Conservation (phyloP, 2,797 vertebrate species). For the Microctenopoma lineatum region DNA sequence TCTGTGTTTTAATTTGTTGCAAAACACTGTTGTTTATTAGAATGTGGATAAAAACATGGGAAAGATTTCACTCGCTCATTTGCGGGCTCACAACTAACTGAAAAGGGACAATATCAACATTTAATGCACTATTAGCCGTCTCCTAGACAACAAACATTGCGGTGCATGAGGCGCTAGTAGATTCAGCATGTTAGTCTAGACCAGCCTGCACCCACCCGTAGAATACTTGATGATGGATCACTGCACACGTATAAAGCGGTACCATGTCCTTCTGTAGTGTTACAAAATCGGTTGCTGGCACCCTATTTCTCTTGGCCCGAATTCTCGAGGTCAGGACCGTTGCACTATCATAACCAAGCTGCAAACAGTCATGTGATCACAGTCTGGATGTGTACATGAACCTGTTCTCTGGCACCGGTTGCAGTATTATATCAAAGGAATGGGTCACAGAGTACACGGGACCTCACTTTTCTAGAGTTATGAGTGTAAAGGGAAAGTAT, state of each 20-base stretch:
- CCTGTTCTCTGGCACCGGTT: conserved; percentile 49
- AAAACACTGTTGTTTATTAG: conserved; percentile 74
- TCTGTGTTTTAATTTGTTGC: conserved; percentile 76
- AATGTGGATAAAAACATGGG: conserved; percentile 74
- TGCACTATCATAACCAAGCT: conserved; percentile 69
- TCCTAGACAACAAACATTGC: conserved; percentile 69
- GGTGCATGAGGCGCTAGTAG: conserved; percentile 78
- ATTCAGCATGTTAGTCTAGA: conserved; percentile 80
- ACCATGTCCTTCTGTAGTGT: conserved; percentile 62
- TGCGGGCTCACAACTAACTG: conserved; percentile 21
- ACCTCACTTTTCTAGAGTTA: conserved; percentile 78
- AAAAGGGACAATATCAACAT: conserved; percentile 71
- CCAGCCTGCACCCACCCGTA: conserved; percentile 67
- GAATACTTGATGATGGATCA: conserved; percentile 63
- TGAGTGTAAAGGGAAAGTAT: conserved; percentile 60
- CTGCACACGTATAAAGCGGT: conserved; percentile 54
- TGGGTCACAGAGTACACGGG: conserved; percentile 43
- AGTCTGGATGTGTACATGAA: conserved; percentile 56
- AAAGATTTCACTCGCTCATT: conserved; percentile 45
- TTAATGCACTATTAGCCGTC: conserved; percentile 78
- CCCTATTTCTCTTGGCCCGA: conserved; percentile 32
- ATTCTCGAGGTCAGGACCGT: conserved; percentile 47
- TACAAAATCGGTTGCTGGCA: conserved; percentile 55
- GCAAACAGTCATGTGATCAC: conserved; percentile 68
- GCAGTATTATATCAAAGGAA: conserved; percentile 58